Evolutionary conservation across 1,140 invertebrate genomes (phyloP).

Genomic region (Cydia fagiglandana): DNA sequence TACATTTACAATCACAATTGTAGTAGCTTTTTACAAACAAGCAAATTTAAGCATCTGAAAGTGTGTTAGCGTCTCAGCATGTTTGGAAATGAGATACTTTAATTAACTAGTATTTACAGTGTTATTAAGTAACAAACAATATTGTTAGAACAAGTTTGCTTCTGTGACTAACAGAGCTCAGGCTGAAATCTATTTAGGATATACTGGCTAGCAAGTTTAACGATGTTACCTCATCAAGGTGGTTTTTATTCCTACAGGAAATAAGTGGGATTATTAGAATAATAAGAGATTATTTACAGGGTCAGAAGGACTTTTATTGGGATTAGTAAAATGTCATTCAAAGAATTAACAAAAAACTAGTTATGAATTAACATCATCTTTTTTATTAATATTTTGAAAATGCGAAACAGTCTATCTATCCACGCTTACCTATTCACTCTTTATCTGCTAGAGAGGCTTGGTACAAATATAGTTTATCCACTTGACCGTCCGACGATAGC

Average conservation of each 20-base stretch:
- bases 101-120: constrained; percentile 22
- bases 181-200: constrained; percentile 20
- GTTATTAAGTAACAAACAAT: constrained; percentile 22
- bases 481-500: no score
- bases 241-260: background rate
- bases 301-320: no score
- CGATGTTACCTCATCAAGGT: background rate
- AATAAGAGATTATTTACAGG: no score
- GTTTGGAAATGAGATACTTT: constrained; percentile 14
- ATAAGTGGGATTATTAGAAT: background rate
- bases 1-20: no score
- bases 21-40: background rate
- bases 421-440: no score
- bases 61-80: background rate
- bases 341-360: no score
- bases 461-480: no score
- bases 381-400: no score
- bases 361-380: no score
- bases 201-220: background rate
- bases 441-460: no score
- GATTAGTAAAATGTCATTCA: no score
- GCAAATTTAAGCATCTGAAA: background rate
- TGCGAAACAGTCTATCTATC: no score
- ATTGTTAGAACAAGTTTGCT: constrained; percentile 6
- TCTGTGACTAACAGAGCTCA: constrained; percentile 18